Conservation (phyloP, 1,140 invertebrate species). For the Tachypleus tridentatus region DNA sequence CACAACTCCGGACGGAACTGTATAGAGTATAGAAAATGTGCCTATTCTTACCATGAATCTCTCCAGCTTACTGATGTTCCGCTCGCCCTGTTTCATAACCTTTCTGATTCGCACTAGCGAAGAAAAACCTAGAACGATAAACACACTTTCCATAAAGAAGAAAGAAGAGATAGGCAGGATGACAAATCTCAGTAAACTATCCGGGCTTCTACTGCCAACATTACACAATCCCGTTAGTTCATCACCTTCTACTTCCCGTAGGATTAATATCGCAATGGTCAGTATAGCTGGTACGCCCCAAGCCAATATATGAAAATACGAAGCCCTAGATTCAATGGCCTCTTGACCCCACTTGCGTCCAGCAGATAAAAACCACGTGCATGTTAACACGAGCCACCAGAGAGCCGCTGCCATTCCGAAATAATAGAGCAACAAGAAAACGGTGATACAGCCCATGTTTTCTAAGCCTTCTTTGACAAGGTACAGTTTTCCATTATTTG, state of each 20-base stretch:
- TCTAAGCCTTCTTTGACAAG: slow-evolving; percentile 25
- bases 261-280: slow-evolving; percentile 75
- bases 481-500: slow-evolving; percentile 21
- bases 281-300: slow-evolving; percentile 70
- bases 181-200: slow-evolving; percentile 46
- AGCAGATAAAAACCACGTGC: slow-evolving; percentile 36
- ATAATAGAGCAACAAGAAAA: slow-evolving; percentile 26
- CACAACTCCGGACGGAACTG: slow-evolving; percentile 82
- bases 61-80: slow-evolving; percentile 90
- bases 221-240: slow-evolving; percentile 78
- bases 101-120: slow-evolving; percentile 40
- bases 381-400: slow-evolving; percentile 28
- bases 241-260: slow-evolving; percentile 68
- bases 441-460: slow-evolving; percentile 24
- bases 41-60: slow-evolving; percentile 96
- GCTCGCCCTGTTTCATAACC: slow-evolving; percentile 87
- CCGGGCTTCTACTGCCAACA: slow-evolving; percentile 70
- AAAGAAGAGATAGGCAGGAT: slow-evolving; percentile 40
- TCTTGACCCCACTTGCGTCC: slow-evolving; percentile 98
- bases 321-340: slow-evolving; percentile 82
- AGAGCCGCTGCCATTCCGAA: slow-evolving; percentile 21
- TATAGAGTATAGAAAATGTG: slow-evolving; percentile 87
- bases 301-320: slow-evolving; percentile 63
- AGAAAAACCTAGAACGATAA: slow-evolving; percentile 43
- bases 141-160: slow-evolving; percentile 36